Conservation (phyloP, 2,797 vertebrate genomes). For the Pagetopsis macropterus region DNA sequence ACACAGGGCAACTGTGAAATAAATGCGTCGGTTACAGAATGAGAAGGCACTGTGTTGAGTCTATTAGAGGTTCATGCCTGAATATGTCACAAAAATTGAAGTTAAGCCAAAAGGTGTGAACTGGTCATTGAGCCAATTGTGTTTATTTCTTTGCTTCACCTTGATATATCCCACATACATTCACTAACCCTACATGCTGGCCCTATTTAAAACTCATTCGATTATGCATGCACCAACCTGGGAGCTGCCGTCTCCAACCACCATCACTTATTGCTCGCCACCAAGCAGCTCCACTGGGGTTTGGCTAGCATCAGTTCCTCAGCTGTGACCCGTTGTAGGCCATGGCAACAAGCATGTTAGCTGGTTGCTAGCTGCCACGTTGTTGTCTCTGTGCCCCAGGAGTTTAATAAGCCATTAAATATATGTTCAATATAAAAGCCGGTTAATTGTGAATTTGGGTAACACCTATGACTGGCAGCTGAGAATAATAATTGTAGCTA, state of each 20-base stretch:
- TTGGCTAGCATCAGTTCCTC: slow-evolving; percentile 33
- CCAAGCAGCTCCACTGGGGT: slow-evolving; percentile 46
- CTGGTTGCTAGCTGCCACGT: slow-evolving; percentile 43
- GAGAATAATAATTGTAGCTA: slow-evolving; percentile 9
- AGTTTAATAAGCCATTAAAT: slow-evolving; percentile 63
- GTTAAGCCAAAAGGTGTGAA: slow-evolving; percentile 13
- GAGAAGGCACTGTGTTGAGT: too few relatives aligned
- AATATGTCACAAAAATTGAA: slow-evolving; percentile 4
- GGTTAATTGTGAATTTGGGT: slow-evolving; percentile 45
- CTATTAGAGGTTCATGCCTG: background rate
- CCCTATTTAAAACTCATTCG: slow-evolving; percentile 24
- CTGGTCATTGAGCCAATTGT: background rate
- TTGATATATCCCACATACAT: slow-evolving; percentile 21
- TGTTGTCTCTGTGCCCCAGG: slow-evolving; percentile 49
- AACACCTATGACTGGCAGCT: slow-evolving; percentile 33
- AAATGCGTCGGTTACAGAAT: background rate
- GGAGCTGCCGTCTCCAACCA: slow-evolving; percentile 37
- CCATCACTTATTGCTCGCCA: slow-evolving; percentile 30
- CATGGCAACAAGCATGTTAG: slow-evolving; percentile 40
- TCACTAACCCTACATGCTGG: slow-evolving; percentile 27
- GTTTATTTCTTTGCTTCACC: slow-evolving; percentile 18
- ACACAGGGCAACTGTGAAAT: background rate
- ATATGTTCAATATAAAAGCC: slow-evolving; percentile 60
- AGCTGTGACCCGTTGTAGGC: slow-evolving; percentile 47
- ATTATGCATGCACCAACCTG: slow-evolving; percentile 50